These are phyloP conservation scores for Bombylius major DNA, from an alignment of 2,888 invertebrate species.

Conservation along the genomic window DNA sequence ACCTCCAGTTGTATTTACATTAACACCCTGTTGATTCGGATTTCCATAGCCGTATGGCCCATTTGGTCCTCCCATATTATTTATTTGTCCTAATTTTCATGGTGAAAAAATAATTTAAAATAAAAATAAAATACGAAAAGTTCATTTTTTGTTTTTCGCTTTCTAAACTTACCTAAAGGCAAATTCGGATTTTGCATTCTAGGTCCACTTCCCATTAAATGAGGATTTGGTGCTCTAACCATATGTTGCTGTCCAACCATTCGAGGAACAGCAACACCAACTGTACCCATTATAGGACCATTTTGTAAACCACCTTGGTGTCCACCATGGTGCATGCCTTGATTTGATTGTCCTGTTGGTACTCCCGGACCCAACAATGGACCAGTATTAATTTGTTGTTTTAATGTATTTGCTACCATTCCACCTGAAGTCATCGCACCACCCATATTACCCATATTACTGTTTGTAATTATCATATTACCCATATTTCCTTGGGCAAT, in stretches of 20 bases:
- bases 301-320: constrained; percentile 54
- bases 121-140: background rate
- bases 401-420: constrained; percentile 55
- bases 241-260: constrained; percentile 30
- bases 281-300: constrained; percentile 54
- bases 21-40: constrained; percentile 21
- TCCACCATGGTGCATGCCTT: constrained; percentile 29
- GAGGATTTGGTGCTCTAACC: constrained; percentile 33
- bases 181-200: constrained; percentile 45
- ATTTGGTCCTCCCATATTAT: constrained; percentile 28
- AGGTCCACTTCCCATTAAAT: constrained; percentile 40
- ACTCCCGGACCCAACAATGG: constrained; percentile 13
- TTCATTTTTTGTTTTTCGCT: too few relatives aligned
- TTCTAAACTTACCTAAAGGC: constrained; percentile 18
- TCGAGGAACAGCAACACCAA: constrained; percentile 24
- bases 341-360: constrained; percentile 21
- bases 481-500: constrained; percentile 41
- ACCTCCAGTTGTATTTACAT: constrained; percentile 22
- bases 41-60: constrained; percentile 28
- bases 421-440: constrained; percentile 58
- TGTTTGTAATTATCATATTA: constrained; percentile 73
- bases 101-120: background rate
- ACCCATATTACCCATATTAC: constrained; percentile 52
- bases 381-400: constrained; percentile 52
- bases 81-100: constrained; percentile 28